Percentiles rank a stretch among this genome's conserved stretches.
Conservation (phyloP, 2,797 vertebrate genomes). For the Pristis pectinata region DNA sequence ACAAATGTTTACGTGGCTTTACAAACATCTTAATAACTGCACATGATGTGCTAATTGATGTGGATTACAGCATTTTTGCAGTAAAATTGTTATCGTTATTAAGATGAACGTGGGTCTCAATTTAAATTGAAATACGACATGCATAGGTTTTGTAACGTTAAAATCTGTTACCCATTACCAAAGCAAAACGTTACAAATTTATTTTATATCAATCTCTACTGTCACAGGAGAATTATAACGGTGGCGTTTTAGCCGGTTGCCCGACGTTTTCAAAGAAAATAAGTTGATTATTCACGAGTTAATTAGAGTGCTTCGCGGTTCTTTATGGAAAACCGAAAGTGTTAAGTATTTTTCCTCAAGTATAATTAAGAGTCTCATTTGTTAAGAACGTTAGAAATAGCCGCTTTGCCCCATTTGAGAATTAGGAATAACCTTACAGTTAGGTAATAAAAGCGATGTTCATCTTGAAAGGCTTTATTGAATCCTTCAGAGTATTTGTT, state of each 20-base stretch:
- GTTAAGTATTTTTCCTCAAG: neutral
- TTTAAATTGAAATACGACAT: neutral
- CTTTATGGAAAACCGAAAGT: neutral
- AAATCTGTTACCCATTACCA: neutral
- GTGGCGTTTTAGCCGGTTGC: neutral
- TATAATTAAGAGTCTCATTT: neutral
- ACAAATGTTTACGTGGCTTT: neutral
- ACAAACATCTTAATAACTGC: neutral
- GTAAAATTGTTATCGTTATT: neutral
- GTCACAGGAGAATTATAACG: neutral
- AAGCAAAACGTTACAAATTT: neutral
- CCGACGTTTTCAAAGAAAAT: neutral
- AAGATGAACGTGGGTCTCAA: neutral
- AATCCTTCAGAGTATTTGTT: neutral
- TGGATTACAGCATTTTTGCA: neutral
- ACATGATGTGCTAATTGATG: neutral
- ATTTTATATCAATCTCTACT: slow-evolving; percentile 6
- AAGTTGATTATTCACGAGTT: slow-evolving; percentile 28
- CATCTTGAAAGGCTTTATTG: neutral
- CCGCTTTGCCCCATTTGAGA: neutral
- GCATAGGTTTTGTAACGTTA: neutral
- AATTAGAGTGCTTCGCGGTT: neutral
- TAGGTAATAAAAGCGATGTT: neutral
- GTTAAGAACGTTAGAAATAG: neutral
- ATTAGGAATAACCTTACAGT: neutral